Evolutionary conservation across 2,888 invertebrate species (phyloP), one percentile per base, ranked within the genome.

Genomic region (Lithophane socia): DNA sequence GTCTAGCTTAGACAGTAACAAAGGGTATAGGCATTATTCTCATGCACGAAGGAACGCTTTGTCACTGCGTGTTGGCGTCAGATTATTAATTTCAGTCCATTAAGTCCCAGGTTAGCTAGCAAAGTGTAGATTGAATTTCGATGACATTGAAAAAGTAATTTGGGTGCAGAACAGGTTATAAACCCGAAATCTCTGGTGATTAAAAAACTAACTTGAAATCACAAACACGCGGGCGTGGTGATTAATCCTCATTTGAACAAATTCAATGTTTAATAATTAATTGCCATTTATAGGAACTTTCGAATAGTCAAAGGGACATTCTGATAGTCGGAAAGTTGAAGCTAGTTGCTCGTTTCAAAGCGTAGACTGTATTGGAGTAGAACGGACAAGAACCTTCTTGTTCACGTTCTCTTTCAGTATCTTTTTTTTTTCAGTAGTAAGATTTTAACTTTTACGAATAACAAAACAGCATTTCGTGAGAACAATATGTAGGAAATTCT

Each of bases 11-110:
- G 2, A 67, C 29, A 76, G 18, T 65, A 24, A 65, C 7, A 52
- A 68, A 69, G 29, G n/a, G 13, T 67, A 8, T 10, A 77, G 13
- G n/a, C 29, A 60, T 67, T 60, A 60, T 60, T 44, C 16, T 60
- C 29, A 16, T 12, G 42, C 18, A 44, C 42, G n/a, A 52, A 77
- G 16, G n/a, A 52, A 52, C 13, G 44, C n/a, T 44, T 68, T 60
- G 18, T 77, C 68, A 44, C 8, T 37, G n/a, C 52, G 29, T 77
- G 10, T 44, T 68, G 60, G n/a, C 52, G n/a, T 44, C 18, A 47
- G 44, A 77, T 77, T 52, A 77, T 77, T 77, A 68, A 77, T 61
- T 77, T 77, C 60, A 77, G 52, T 77, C 29, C 68, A 68, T 77
- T 60, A 44, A 29, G n/a, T 0, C 47, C 2, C 42, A 67, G 29